A percentile compares a stretch with the other conserved stretches of the same genome.
Evolutionary conservation across 2,888 invertebrate genomes (phyloP).

Genomic region (Phalangium opilio): DNA sequence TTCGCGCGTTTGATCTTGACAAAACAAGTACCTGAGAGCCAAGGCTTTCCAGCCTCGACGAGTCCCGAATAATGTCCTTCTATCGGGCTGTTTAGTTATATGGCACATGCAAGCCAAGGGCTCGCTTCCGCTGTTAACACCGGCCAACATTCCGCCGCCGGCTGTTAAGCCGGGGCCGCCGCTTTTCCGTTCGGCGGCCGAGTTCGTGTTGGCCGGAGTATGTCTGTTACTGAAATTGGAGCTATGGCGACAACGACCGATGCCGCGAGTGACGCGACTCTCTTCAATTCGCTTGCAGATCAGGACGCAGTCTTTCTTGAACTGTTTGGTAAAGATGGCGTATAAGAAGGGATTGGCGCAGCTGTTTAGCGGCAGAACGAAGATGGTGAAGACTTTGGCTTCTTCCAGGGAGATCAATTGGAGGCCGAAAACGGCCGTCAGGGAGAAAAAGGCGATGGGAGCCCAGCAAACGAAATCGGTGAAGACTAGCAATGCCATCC

Average conservation of each 20-base stretch:
- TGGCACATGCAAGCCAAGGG: background rate
- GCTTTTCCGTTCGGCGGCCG: slow-evolving; percentile 54
- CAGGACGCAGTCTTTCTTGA: slow-evolving; percentile 90
- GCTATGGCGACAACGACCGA: slow-evolving; percentile 68
- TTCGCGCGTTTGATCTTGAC: slow-evolving; percentile 10
- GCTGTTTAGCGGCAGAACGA: slow-evolving; percentile 85
- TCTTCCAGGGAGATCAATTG: slow-evolving; percentile 83
- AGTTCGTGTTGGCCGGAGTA: slow-evolving; percentile 72
- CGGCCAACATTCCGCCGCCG: slow-evolving; percentile 13
- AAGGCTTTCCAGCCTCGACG: slow-evolving; percentile 14
- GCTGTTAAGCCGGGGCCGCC: slow-evolving; percentile 15
- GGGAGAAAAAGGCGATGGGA: slow-evolving; percentile 86
- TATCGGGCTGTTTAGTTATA: slow-evolving; percentile 3
- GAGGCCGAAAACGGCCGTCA: slow-evolving; percentile 81
- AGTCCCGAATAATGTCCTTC: slow-evolving; percentile 1
- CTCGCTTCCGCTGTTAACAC: background rate
- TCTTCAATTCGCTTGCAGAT: slow-evolving; percentile 93
- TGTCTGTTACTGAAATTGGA: slow-evolving; percentile 75
- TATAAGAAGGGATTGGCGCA: slow-evolving; percentile 97
- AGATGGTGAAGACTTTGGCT: slow-evolving; percentile 85
- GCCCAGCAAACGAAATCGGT: slow-evolving; percentile 98
- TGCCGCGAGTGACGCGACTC: slow-evolving; percentile 70
- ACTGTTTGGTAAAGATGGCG: slow-evolving; percentile 92
- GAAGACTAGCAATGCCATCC: slow-evolving; percentile 91
- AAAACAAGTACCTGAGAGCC: slow-evolving; percentile 15